Conservation (phyloP, 2,888 invertebrate species). For the Busseola fusca region DNA sequence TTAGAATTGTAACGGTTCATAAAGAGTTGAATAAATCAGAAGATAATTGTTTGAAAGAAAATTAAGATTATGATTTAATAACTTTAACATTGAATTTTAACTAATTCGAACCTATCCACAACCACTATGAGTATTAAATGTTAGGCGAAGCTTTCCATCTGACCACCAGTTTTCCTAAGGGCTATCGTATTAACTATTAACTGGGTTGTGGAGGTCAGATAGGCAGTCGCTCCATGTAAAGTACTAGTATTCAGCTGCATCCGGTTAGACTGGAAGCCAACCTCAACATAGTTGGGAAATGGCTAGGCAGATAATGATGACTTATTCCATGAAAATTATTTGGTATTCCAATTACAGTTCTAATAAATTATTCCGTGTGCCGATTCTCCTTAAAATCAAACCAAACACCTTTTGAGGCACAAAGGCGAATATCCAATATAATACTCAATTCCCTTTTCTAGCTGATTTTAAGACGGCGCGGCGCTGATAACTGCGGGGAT, state of each 20-base stretch:
- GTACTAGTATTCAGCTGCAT: too few relatives aligned
- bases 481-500: constrained; percentile 24
- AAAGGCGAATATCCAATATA: constrained; percentile 19
- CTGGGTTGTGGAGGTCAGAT: too few relatives aligned
- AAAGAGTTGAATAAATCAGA: not conserved
- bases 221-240: too few relatives aligned
- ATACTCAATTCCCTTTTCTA: constrained; percentile 14
- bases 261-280: too few relatives aligned
- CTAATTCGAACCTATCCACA: not conserved
- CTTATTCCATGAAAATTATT: not conserved
- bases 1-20: not conserved
- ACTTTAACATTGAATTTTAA: not conserved
- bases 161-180: too few relatives aligned
- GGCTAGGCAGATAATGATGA: too few relatives aligned
- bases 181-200: too few relatives aligned
- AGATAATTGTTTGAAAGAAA: too few relatives aligned
- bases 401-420: constrained; percentile 13
- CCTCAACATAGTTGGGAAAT: too few relatives aligned
- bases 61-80: not conserved
- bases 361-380: not conserved
- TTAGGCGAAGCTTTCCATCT: too few relatives aligned
- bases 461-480: constrained; percentile 7
- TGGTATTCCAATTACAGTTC: not conserved
- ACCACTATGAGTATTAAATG: not conserved
- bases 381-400: constrained; percentile 1